These are phyloP conservation scores for Drosophila meridionalis DNA, from an alignment of 2,888 invertebrate genomes.

Conservation along the genomic window DNA sequence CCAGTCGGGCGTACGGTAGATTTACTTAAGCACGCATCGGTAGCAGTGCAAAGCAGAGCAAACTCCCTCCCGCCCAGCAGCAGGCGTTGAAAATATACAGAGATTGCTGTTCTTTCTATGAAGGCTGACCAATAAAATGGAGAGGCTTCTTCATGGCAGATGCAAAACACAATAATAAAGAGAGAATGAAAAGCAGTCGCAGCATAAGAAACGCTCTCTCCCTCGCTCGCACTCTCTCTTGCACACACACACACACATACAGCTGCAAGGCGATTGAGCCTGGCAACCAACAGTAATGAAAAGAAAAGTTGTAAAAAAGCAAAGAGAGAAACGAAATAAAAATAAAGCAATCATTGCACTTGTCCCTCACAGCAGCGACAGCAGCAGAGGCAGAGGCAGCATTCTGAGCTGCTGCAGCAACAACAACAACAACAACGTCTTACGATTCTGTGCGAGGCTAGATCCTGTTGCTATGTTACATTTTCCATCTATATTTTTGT, in stretches of 20 bases:
- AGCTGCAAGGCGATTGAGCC: constrained; percentile 40
- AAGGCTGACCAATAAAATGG: constrained; percentile 57
- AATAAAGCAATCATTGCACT: constrained; percentile 73
- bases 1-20: constrained; percentile 37
- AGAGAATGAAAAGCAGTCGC: neutral
- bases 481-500: constrained; percentile 39
- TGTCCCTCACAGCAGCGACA: constrained; percentile 38
- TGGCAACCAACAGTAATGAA: constrained; percentile 63
- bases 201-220: constrained; percentile 6
- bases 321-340: constrained; percentile 35
- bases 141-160: constrained; percentile 27
- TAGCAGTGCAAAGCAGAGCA: constrained; percentile 30
- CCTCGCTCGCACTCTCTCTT: neutral
- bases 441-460: constrained; percentile 15
- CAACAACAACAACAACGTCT: constrained; percentile 26
- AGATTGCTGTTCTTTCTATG: constrained; percentile 61
- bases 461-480: constrained; percentile 63
- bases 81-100: constrained; percentile 31
- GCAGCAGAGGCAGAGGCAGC: constrained; percentile 4
- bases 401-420: constrained; percentile 2
- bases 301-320: constrained; percentile 57
- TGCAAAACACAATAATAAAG: constrained; percentile 27
- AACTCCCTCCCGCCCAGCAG: neutral
- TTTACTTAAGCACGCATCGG: constrained; percentile 65
- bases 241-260: neutral